These are phyloP conservation scores for Rhynchophorus ferrugineus DNA, from an alignment of 1,140 invertebrate species.

Conservation along the genomic window DNA sequence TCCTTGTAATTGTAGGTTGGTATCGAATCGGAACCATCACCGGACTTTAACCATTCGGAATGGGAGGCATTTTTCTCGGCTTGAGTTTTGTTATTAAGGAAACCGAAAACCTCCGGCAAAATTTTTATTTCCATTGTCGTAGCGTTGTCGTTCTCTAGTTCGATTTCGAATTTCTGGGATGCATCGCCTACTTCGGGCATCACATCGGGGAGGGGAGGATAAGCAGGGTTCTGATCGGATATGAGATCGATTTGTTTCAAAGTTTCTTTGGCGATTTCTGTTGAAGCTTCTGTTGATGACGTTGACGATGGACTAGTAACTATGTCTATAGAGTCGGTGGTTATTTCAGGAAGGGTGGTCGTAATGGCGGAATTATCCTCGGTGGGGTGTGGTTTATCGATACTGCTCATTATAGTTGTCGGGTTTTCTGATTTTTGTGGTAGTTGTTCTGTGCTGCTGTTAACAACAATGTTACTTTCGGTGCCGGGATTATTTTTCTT, in stretches of 20 bases:
- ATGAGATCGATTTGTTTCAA: conserved; percentile 8
- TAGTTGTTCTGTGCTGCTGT: background rate
- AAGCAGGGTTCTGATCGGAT: conserved; percentile 37
- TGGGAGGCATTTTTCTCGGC: conserved; percentile 16
- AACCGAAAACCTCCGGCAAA: conserved; percentile 28
- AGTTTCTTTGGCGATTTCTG: conserved; percentile 11
- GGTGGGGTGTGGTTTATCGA: conserved; percentile 1
- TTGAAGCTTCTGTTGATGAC: background rate
- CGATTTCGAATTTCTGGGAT: conserved; percentile 15
- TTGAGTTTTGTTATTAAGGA: conserved; percentile 23
- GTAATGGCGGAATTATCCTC: conserved; percentile 3
- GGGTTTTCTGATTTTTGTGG: background rate
- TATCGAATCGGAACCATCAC: background rate
- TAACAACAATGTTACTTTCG: conserved; percentile 3
- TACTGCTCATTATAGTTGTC: conserved; percentile 4
- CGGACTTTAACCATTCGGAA: conserved; percentile 26
- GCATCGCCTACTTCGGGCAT: conserved; percentile 20
- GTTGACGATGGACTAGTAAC: background rate
- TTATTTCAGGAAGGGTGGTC: conserved; percentile 3
- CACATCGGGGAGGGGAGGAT: conserved; percentile 39
- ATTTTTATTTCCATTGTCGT: conserved; percentile 24
- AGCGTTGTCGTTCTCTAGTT: conserved; percentile 7
- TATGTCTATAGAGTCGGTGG: background rate
- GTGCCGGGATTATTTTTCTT: conserved; percentile 19
- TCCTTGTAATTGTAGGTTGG: conserved; percentile 21